Evolutionary conservation across 2,113 vertebrate species (phyloP).

Genomic region (Ursus arctos): DNA sequence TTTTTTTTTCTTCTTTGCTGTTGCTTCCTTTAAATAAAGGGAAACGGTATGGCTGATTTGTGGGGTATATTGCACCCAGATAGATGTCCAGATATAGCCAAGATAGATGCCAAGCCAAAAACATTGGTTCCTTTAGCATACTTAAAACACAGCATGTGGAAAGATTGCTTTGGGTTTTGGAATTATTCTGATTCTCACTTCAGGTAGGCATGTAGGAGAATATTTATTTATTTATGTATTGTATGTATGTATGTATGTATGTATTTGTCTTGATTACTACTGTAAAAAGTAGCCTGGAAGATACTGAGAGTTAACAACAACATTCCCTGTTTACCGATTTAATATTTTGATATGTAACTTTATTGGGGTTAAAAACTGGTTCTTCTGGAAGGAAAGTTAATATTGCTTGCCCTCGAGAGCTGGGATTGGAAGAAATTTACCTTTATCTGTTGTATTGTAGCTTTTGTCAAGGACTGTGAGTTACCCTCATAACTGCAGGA

Average conservation of each 20-base stretch:
- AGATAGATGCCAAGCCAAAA: background rate
- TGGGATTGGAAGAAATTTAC: background rate
- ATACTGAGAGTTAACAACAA: background rate
- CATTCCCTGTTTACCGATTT: background rate
- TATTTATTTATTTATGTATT: too few species aligned
- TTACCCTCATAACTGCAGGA: background rate
- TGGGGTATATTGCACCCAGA: background rate
- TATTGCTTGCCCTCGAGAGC: conserved; percentile 18
- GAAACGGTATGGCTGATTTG: background rate
- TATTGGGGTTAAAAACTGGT: background rate
- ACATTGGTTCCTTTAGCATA: background rate
- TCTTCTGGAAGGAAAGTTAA: conserved; percentile 38
- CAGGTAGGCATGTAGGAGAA: background rate
- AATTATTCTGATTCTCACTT: background rate
- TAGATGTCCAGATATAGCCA: background rate
- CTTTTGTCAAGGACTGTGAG: conserved; percentile 33
- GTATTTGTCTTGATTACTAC: background rate
- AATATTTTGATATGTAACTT: background rate
- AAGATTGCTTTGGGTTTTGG: background rate
- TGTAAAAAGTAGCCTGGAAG: background rate
- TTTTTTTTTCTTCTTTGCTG: background rate
- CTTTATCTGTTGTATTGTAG: background rate
- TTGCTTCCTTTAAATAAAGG: background rate
- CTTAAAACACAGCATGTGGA: background rate
- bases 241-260: too few species aligned